Base-by-base conservation (phyloP, 2,797 vertebrate species). In the Acridotheres tristis region DNA sequence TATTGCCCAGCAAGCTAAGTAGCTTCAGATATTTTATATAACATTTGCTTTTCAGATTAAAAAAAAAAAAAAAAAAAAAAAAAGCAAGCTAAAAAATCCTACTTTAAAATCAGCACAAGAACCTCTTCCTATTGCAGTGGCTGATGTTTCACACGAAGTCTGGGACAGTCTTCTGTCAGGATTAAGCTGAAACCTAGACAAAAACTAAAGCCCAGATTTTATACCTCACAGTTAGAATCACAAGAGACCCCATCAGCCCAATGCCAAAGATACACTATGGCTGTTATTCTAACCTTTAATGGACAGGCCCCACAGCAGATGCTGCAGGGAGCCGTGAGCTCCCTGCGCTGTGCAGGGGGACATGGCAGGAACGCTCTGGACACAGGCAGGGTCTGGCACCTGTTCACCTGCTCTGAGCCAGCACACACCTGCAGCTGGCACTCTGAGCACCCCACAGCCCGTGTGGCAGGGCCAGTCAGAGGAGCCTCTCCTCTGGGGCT, bases 351-450 rank as follows among this genome's bases (percentile, higher is more conserved):
- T 5, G 71, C 5, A 16, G 13, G 7, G 9, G 20, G 38, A 50
- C 48, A 25, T 0, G 1, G 7, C 11, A 25, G 62, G 27, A 19
- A 26, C 0, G 4, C 17, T 10, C 34, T 23, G 18, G 16, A 42
- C 3, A 13, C 8, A 40, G 19, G 7, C 7, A 11, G 13, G 7
- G 38, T 16, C 32, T 42, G 51, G 32, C 38, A 45, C 11, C 7
- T 38, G 30, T 34, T 51, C 38, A 45, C 11, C 7, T 38, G 30
- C 38, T 51, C 53, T 50, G 38, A 2, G 4, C 14, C 43, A n/a
- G 51, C 0, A 0, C 16, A 7, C 4, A 29, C 63, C 26, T 4
- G 15, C 50, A 72, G 10, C 18, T 3, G 1, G 27, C 17, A 23
- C 30, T 16, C 10, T 34, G 42, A 53, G 20, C 50, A 38, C 27